Percentiles rank a stretch among this genome's conserved stretches.
Conservation (phyloP, 2,888 invertebrate species). For the Liopterus haemorrhoidalis region DNA sequence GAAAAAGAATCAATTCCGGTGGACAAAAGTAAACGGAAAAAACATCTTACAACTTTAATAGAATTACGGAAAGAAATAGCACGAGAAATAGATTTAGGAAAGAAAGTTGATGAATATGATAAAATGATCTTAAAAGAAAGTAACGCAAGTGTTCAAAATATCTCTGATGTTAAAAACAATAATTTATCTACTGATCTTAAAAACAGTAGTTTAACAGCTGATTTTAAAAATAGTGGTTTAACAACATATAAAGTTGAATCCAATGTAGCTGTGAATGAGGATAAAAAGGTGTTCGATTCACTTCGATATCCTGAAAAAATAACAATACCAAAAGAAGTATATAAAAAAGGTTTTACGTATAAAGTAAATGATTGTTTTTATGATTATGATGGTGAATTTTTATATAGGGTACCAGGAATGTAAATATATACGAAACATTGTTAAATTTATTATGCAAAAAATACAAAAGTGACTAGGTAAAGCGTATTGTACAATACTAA, state of each 20-base stretch:
- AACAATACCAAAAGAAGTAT: constrained; percentile 61
- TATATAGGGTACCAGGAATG: constrained; percentile 73
- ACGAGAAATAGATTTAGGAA: constrained; percentile 12
- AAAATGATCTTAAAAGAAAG: constrained; percentile 31
- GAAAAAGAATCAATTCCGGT: neutral
- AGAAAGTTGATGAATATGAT: constrained; percentile 31
- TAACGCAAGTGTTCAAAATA: no score
- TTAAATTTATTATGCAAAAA: constrained; percentile 14
- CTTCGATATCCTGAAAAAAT: constrained; percentile 55
- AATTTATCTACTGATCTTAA: no score
- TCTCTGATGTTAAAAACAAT: no score
- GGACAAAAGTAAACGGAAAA: constrained; percentile 11
- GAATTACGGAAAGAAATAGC: constrained; percentile 35
- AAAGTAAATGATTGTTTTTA: constrained; percentile 75
- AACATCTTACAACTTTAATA: constrained; percentile 34
- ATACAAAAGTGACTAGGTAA: constrained; percentile 22
- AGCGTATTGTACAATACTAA: constrained; percentile 23
- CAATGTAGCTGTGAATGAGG: constrained; percentile 12
- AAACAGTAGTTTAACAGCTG: no score
- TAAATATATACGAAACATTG: constrained; percentile 20
- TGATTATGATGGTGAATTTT: constrained; percentile 71
- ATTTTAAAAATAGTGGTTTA: no score
- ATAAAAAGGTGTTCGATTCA: constrained; percentile 8
- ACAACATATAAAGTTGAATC: no score
- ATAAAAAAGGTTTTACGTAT: constrained; percentile 60